Base-by-base conservation (phyloP, 2,888 invertebrate genomes). In the Ormyrus thymus region DNA sequence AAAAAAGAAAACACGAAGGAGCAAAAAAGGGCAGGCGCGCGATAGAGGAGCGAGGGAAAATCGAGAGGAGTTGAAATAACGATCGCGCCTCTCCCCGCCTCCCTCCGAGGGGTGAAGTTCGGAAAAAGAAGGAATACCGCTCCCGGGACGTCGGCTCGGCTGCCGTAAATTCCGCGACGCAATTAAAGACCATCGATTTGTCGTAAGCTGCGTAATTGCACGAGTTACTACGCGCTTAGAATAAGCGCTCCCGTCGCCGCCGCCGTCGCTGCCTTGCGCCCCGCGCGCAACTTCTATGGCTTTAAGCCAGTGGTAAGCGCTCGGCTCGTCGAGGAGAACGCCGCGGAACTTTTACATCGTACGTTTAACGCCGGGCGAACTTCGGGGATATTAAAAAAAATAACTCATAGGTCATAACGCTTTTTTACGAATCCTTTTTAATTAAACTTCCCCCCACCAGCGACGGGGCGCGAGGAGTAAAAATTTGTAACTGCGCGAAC, bases 131-230 rank as follows among this genome's bases (percentile, higher is more conserved):
- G 71, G 78, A 78, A 72, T 64, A 76, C 53, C 62, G 56, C 6
- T 29, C 29, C 48, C 13, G 45, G 53, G 64, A 51, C 11, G 29
- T 29, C 29, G 51, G 46, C 9, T 66, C 48, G 69, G 62, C 46
- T n/a, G 74, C 73, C 84, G 85, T 86, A 87, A 88, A 88, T 88
- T 87, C 85, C 85, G 84, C 82, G 71, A 83, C 83, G 86, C 87
- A 88, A 89, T 89, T 89, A 88, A 89, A 89, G 88, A 86, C 86
- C 87, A 89, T 88, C 88, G 89, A 89, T 88, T 88, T 85, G 87
- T 88, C 87, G 88, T 89, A 87, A 89, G 86, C 86, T 84, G 84
- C 87, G 88, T 89, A 89, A 89, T 89, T 89, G 88, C 87, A 86
- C 84, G 88, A 88, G 86, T 88, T 88, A 88, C 87, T 86, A 86